These are phyloP conservation scores for Patella caerulea DNA, from an alignment of 2,888 invertebrate species.

Conservation along the genomic window DNA sequence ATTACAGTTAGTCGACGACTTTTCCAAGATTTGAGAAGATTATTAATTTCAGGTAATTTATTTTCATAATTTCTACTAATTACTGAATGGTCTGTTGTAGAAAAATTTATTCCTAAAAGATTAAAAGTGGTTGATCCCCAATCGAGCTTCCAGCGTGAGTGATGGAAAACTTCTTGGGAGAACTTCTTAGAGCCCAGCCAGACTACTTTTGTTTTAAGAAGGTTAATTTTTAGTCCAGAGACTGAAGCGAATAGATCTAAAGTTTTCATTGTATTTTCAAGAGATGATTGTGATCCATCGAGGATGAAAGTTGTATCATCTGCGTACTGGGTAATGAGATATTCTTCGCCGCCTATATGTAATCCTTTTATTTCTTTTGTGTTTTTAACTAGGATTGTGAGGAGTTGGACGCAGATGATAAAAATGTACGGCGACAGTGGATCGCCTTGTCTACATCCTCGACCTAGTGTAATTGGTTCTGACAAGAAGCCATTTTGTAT, in stretches of 20 bases:
- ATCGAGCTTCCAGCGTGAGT: slow-evolving; percentile 13
- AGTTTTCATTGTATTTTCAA: not conserved
- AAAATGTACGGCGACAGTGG: slow-evolving; percentile 17
- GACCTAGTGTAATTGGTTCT: not conserved
- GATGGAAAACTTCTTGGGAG: not conserved
- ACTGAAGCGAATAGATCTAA: not conserved
- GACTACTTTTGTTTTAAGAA: slow-evolving; percentile 9
- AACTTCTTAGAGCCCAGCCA: not conserved
- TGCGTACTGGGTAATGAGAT: slow-evolving; percentile 16
- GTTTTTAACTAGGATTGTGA: slow-evolving; percentile 8
- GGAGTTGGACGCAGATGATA: slow-evolving; percentile 20
- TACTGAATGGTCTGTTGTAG: not conserved
- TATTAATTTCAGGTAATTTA: not conserved
- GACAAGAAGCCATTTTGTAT: not conserved
- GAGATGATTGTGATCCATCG: slow-evolving; percentile 18
- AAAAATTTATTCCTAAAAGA: slow-evolving; percentile 13
- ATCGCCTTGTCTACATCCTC: slow-evolving; percentile 17
- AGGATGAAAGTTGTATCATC: slow-evolving; percentile 15
- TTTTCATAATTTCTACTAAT: not conserved
- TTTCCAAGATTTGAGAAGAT: not conserved
- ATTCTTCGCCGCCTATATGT: slow-evolving; percentile 5
- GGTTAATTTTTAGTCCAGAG: slow-evolving; percentile 1
- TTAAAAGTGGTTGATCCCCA: slow-evolving; percentile 10
- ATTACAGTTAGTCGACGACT: not conserved
- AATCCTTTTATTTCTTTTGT: slow-evolving; percentile 19